Conservation (phyloP, 1,140 invertebrate genomes). For the Eumeta japonica region DNA sequence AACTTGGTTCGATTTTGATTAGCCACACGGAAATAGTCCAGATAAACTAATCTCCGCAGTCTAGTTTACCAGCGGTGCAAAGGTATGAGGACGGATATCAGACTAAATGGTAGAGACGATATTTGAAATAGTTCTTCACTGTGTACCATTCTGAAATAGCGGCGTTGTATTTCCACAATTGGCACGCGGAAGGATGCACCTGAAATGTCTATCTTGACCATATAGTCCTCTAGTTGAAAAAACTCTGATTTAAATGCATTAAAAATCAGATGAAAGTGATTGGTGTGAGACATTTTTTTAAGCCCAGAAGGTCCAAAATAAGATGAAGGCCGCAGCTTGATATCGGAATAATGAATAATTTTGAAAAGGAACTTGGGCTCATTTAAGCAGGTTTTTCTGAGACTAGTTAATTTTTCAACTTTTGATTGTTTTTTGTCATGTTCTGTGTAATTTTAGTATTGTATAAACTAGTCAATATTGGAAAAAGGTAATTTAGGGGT, state of each 20-base stretch:
- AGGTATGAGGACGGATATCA: conserved; percentile 28
- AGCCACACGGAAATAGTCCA: conserved; percentile 20
- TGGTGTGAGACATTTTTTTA: conserved; percentile 11
- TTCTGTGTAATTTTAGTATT: conserved; percentile 8
- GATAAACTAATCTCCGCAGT: conserved; percentile 25
- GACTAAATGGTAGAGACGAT: conserved; percentile 24
- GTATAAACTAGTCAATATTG: conserved; percentile 4
- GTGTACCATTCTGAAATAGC: conserved; percentile 23
- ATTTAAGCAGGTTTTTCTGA: conserved; percentile 6
- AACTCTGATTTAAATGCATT: conserved; percentile 13
- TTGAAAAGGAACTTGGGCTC: conserved; percentile 18
- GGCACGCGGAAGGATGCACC: conserved; percentile 29
- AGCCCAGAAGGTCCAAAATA: conserved; percentile 18
- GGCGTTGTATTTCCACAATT: conserved; percentile 18
- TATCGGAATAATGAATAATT: conserved; percentile 17
- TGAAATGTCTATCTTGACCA: conserved; percentile 25
- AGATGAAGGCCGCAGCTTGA: conserved; percentile 4
- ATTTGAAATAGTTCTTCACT: conserved; percentile 19
- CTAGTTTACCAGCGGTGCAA: conserved; percentile 30
- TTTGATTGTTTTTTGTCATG: conserved; percentile 16
- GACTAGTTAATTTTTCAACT: conserved; percentile 11
- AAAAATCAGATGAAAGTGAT: conserved; percentile 8
- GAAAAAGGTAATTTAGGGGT: conserved; percentile 7
- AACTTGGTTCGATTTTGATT: conserved; percentile 7
- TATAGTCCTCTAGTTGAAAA: conserved; percentile 21